Conservation (phyloP, 2,888 invertebrate genomes). For the Scaptomyza reducta region DNA sequence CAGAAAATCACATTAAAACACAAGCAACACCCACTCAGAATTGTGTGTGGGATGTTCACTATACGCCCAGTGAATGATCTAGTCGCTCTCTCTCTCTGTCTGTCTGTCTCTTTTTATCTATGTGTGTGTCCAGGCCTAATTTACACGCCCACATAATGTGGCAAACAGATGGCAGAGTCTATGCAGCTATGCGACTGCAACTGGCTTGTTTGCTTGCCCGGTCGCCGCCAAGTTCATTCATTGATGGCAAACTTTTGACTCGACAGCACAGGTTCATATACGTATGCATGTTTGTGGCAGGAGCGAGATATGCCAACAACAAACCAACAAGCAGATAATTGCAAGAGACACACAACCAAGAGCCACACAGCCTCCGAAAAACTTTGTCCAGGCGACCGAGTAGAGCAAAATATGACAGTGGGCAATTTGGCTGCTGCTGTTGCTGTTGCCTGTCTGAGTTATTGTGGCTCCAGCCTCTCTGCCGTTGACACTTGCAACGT, state of each 20-base stretch:
- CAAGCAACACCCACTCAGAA: neutral
- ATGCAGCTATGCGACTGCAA: slow-evolving; percentile 17
- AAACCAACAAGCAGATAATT: slow-evolving; percentile 57
- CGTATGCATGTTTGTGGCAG: slow-evolving; percentile 11
- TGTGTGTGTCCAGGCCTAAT: slow-evolving; percentile 51
- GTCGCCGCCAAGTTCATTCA: slow-evolving; percentile 67
- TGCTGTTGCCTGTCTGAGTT: slow-evolving; percentile 56
- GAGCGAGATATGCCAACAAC: slow-evolving; percentile 1
- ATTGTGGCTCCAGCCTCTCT: slow-evolving; percentile 67
- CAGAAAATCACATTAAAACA: slow-evolving; percentile 20
- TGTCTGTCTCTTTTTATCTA: neutral
- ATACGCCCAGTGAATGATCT: slow-evolving; percentile 31
- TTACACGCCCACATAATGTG: slow-evolving; percentile 60
- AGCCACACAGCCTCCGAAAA: slow-evolving; percentile 34
- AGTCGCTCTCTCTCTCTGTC: neutral
- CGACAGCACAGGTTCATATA: slow-evolving; percentile 31
- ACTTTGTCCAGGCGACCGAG: slow-evolving; percentile 37
- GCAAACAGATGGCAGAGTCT: slow-evolving; percentile 14
- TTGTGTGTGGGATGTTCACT: slow-evolving; percentile 53
- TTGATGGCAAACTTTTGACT: slow-evolving; percentile 50
- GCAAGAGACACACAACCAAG: slow-evolving; percentile 35
- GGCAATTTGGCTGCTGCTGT: slow-evolving; percentile 37
- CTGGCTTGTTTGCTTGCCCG: neutral
- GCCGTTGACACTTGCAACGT: slow-evolving; percentile 53
- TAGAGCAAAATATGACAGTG: slow-evolving; percentile 29